Percentiles rank a stretch among this genome's conserved stretches.
Conservation (phyloP, 2,113 vertebrate species). For the Neoarius graeffei region DNA sequence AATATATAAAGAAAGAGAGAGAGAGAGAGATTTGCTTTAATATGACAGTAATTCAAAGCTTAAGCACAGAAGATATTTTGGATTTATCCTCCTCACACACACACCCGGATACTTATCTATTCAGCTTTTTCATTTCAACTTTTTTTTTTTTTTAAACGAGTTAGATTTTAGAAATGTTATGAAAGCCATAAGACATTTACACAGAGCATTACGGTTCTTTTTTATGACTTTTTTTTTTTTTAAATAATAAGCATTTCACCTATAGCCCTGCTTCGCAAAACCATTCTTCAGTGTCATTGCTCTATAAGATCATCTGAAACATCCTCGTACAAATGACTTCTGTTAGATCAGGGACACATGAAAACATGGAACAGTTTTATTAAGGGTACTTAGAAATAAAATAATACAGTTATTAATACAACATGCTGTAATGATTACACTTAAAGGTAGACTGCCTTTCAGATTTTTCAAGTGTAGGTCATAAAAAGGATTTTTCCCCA, state of each 20-base stretch:
- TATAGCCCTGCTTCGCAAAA: neutral
- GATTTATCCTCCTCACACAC: slow-evolving; percentile 52
- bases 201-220: neutral
- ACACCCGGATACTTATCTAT: slow-evolving; percentile 25
- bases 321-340: neutral
- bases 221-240: neutral
- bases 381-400: neutral
- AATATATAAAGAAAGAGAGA: neutral
- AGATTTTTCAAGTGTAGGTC: too few species aligned
- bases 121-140: slow-evolving; percentile 57
- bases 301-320: slow-evolving; percentile 14
- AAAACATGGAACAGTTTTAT: neutral
- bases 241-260: neutral
- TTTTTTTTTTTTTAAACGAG: slow-evolving; percentile 57
- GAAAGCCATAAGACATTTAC: slow-evolving; percentile 36
- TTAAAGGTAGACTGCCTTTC: neutral
- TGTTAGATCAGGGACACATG: neutral
- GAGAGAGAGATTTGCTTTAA: slow-evolving; percentile 45
- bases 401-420: neutral
- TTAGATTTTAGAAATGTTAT: slow-evolving; percentile 48
- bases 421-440: neutral
- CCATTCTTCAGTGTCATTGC: neutral
- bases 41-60: slow-evolving; percentile 62
- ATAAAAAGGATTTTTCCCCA: too few species aligned
- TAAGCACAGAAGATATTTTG: slow-evolving; percentile 56